Conservation (phyloP, 2,888 invertebrate genomes). For the Deilephila elpenor region DNA sequence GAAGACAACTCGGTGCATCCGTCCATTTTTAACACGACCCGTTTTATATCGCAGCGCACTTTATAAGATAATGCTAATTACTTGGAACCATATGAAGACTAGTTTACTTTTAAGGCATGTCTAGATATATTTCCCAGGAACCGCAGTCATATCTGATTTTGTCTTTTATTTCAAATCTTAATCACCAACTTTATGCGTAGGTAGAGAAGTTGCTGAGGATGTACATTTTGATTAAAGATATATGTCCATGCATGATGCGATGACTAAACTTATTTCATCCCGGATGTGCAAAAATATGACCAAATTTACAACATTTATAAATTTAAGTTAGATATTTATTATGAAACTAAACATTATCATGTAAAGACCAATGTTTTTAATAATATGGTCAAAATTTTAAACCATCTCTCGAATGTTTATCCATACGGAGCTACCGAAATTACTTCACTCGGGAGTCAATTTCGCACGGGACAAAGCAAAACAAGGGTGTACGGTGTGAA, state of each 20-base stretch:
- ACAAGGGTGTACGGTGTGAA: constrained; percentile 59
- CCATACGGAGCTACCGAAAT: constrained; percentile 41
- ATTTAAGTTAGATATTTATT: neutral
- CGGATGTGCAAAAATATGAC: neutral
- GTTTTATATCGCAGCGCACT: neutral
- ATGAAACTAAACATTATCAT: too few species aligned
- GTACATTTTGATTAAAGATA: constrained; percentile 21
- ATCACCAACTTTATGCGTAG: constrained; percentile 12
- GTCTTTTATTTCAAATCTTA: constrained; percentile 23
- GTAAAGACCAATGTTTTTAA: neutral
- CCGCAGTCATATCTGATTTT: constrained; percentile 7
- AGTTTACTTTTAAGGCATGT: constrained; percentile 19
- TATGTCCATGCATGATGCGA: neutral
- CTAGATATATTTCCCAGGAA: constrained; percentile 19
- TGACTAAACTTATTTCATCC: constrained; percentile 7
- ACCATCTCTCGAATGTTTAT: neutral
- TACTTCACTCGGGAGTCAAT: constrained; percentile 50
- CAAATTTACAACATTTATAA: neutral
- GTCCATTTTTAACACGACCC: neutral
- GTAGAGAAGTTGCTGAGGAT: constrained; percentile 11
- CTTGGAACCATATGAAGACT: neutral
- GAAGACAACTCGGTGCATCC: neutral
- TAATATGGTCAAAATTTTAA: neutral
- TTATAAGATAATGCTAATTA: constrained; percentile 1
- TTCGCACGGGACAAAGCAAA: constrained; percentile 61